Percentiles rank a stretch among this genome's conserved stretches.
Evolutionary conservation across 2,113 vertebrate species (phyloP).

Genomic region (Percopsis transmontana): DNA sequence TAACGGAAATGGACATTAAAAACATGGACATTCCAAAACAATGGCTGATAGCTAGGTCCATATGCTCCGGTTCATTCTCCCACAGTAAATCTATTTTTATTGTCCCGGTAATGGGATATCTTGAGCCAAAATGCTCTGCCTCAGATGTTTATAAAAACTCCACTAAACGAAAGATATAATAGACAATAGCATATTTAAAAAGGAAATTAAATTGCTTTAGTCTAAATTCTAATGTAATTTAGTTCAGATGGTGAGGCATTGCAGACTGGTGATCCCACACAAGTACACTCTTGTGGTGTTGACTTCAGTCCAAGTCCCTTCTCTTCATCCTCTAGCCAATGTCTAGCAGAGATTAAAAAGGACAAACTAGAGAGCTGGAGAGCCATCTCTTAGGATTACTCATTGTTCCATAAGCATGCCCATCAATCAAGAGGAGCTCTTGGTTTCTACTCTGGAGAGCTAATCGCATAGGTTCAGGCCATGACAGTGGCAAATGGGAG

Average conservation of each 20-base stretch:
- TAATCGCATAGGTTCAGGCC: conserved; percentile 26
- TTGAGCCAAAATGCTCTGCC: conserved; percentile 9
- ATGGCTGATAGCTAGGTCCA: conserved; percentile 48
- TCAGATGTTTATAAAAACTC: conserved; percentile 35
- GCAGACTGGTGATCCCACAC: conserved; percentile 47
- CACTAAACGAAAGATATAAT: background rate
- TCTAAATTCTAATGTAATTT: conserved; percentile 44
- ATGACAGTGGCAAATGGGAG: background rate
- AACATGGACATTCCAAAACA: conserved; percentile 41
- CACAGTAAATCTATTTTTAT: conserved; percentile 55
- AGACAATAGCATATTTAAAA: conserved; percentile 20
- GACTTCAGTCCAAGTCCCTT: conserved; percentile 47
- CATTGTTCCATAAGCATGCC: conserved; percentile 44
- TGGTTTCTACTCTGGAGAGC: conserved; percentile 22
- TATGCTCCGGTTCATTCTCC: conserved; percentile 23
- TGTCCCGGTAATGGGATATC: conserved; percentile 26
- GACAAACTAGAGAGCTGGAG: conserved; percentile 29
- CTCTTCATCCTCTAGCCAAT: conserved; percentile 42
- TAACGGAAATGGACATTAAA: conserved; percentile 46
- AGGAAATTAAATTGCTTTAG: conserved; percentile 13
- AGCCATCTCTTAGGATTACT: conserved; percentile 41
- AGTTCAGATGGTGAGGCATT: conserved; percentile 51
- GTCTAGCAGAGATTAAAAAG: conserved; percentile 11
- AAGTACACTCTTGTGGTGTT: conserved; percentile 46
- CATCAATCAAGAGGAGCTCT: conserved; percentile 43